phyloP scores from a whole-genome alignment of 2,797 vertebrate species.

The Sebastes nivosus region DNA sequence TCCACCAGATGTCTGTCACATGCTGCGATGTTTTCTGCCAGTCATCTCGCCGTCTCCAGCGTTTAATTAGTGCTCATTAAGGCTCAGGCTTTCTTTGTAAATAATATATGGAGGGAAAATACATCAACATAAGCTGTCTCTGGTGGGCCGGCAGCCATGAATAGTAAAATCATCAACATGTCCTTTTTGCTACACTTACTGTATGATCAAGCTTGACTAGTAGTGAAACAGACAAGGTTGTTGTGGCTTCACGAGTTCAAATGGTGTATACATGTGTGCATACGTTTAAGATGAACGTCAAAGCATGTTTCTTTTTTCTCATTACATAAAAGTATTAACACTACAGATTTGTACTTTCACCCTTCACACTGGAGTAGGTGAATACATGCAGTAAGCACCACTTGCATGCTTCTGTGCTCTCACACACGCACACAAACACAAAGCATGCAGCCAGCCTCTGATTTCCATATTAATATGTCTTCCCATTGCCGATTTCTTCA shows the following conservation, averaged over 20 bases:
- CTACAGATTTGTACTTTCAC: slow-evolving; percentile 2
- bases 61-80: slow-evolving; percentile 83
- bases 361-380: slow-evolving; percentile 6
- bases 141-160: slow-evolving; percentile 55
- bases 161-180: slow-evolving; percentile 62
- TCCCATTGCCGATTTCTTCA: slow-evolving; percentile 44
- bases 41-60: slow-evolving; percentile 72
- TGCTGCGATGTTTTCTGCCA: slow-evolving; percentile 76
- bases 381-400: slow-evolving; percentile 2
- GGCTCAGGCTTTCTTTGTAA: slow-evolving; percentile 74
- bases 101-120: slow-evolving; percentile 78
- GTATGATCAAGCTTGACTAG: slow-evolving; percentile 45
- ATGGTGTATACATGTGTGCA: background rate
- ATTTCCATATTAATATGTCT: slow-evolving; percentile 69
- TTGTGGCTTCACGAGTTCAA: background rate
- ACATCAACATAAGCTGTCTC: slow-evolving; percentile 72
- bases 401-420: background rate
- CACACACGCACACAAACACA: background rate
- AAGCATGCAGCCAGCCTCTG: slow-evolving; percentile 10
- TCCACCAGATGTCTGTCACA: slow-evolving; percentile 80
- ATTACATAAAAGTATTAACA: slow-evolving; percentile 9
- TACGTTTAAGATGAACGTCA: too few relatives aligned
- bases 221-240: slow-evolving; percentile 20
- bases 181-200: slow-evolving; percentile 46
- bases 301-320: background rate